A percentile compares a stretch with the other conserved stretches of the same genome.
These are phyloP conservation scores for Thymelicus sylvestris DNA, from an alignment of 2,888 invertebrate species.

Conservation along the genomic window DNA sequence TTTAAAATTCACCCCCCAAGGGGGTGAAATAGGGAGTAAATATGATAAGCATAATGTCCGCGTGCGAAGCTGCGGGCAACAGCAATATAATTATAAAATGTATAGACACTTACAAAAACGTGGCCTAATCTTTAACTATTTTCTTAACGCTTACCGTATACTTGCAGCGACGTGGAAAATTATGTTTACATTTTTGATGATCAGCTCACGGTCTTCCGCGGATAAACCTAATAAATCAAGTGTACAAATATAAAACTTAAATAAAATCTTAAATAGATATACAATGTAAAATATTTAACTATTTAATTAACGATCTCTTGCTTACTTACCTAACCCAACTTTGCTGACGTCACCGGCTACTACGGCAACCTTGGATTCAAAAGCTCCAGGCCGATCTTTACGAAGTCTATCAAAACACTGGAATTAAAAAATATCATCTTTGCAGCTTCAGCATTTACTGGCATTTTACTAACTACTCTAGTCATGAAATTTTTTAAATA, in stretches of 20 bases:
- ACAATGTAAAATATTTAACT: too few relatives aligned
- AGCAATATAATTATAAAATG: neutral
- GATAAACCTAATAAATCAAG: neutral
- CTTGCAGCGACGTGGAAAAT: conserved; percentile 93
- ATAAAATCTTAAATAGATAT: too few relatives aligned
- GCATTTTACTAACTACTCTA: too few relatives aligned
- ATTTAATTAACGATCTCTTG: neutral
- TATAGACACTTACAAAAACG: neutral
- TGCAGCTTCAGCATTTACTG: too few relatives aligned
- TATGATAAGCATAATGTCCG: too few relatives aligned
- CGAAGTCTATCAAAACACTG: conserved; percentile 87
- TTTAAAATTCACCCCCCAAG: too few relatives aligned
- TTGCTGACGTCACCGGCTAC: conserved; percentile 86
- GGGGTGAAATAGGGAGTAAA: too few relatives aligned
- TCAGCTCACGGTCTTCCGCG: conserved; percentile 69
- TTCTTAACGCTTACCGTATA: conserved; percentile 76
- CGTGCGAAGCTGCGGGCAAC: too few relatives aligned
- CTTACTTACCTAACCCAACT: conserved; percentile 81
- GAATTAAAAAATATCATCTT: conserved; percentile 42
- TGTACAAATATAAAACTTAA: neutral
- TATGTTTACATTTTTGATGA: conserved; percentile 86
- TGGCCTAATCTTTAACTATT: too few relatives aligned
- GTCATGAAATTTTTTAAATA: too few relatives aligned
- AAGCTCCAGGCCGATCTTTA: conserved; percentile 79
- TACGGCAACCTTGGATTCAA: conserved; percentile 86